Conservation (phyloP, 2,888 invertebrate genomes). For the Nemotelus pantherinus region DNA sequence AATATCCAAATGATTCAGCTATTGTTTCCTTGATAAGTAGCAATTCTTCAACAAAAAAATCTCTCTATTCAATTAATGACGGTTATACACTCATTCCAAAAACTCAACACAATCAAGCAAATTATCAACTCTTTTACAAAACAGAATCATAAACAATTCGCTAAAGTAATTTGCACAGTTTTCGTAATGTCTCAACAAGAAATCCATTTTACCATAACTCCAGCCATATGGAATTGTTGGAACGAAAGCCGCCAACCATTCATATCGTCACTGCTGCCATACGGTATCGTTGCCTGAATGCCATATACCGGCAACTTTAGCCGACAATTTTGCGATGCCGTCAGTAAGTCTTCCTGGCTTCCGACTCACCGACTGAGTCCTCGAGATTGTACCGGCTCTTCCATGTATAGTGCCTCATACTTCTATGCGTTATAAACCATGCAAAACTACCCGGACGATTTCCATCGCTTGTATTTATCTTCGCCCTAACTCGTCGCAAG, state of each 20-base stretch:
- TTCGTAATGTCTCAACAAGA: slow-evolving; percentile 40
- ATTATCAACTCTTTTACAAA: no score
- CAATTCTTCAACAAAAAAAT: no score
- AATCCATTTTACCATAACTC: slow-evolving; percentile 41
- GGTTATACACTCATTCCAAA: no score
- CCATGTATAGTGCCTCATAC: background rate
- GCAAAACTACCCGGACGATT: no score
- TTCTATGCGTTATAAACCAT: no score
- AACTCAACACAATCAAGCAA: no score
- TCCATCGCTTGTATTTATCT: no score
- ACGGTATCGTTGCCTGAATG: slow-evolving; percentile 1
- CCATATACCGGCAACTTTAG: slow-evolving; percentile 15
- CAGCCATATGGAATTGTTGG: background rate
- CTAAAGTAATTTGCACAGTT: slow-evolving; percentile 11
- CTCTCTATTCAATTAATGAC: no score
- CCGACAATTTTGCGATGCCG: background rate
- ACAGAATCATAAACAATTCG: slow-evolving; percentile 20
- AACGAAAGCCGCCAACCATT: background rate
- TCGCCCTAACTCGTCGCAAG: background rate
- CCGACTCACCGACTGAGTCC: slow-evolving; percentile 13
- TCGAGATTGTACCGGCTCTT: background rate
- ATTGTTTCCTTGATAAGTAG: no score
- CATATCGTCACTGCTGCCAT: background rate
- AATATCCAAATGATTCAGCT: no score
- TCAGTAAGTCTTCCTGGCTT: slow-evolving; percentile 40